Base-by-base conservation (phyloP, 2,113 vertebrate genomes). In the Dicerorhinus sumatrensis region DNA sequence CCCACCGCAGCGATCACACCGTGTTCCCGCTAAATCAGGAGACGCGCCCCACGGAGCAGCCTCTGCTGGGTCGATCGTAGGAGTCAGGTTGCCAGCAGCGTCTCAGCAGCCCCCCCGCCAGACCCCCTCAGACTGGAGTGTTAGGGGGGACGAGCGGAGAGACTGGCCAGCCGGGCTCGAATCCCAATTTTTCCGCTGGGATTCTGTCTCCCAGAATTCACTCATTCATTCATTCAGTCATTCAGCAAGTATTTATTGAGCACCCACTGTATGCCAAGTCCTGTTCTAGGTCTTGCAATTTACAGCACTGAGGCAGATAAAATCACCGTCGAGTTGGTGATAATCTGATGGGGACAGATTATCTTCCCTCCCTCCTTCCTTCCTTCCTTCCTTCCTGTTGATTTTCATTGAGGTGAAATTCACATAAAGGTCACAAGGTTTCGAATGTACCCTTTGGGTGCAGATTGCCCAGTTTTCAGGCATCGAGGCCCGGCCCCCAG, bases 1-100 rank as follows among this genome's bases (percentile, higher is more conserved):
- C 7, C 60, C 3, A 0, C 29, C 21, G 4, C 8, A 13, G 70
- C 0, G 17, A 17, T 29, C 31, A 3, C 31, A 2, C 39, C 0
- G 23, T 48, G 60, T 60, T 20, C 36, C 10, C 2, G 36, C 25
- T 36, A 17, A 29, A 33, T 14, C 20, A 2, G 48, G 46, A 36
- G 25, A 18, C 0, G 1, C 14, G 6, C 51, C 58, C 77, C 60
- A 13, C 3, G 23, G 58, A n/a, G 79, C 58, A 67, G 58, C 62
- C 62, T 42, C 46, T 7, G 23, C 21, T 9, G 54, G 27, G 5
- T 13, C 4, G 1, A 1, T 62, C 8, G 48, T 7, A 0, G 54
- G 31, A 60, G 62, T 9, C 25, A 18, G n/a, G 31, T 42, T n/a
- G 20, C 33, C 18, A 2, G 48, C 56, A n/a, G 65, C n/a, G 27